Percentiles rank a stretch among this genome's conserved stretches.
These are phyloP conservation scores for Polia nebulosa DNA, from an alignment of 2,888 invertebrate genomes.

Conservation along the genomic window DNA sequence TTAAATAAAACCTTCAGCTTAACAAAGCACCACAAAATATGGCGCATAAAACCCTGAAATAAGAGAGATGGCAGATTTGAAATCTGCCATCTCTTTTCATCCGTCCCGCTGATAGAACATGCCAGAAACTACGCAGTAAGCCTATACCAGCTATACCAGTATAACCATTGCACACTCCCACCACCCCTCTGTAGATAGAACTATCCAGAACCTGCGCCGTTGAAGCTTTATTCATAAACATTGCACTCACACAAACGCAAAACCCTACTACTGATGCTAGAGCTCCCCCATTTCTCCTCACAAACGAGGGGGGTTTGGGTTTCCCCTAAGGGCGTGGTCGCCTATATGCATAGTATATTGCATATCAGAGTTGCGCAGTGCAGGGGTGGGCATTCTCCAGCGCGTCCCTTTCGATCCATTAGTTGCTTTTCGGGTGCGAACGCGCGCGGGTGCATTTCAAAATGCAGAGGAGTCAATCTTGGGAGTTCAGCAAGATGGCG, in stretches of 20 bases:
- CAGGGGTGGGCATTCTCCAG: neutral
- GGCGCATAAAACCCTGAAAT: neutral
- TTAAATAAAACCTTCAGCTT: too few relatives aligned
- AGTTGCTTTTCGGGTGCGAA: conserved; percentile 2
- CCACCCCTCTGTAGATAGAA: too few relatives aligned
- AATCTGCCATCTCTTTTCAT: neutral
- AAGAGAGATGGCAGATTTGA: neutral
- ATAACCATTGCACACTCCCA: too few relatives aligned
- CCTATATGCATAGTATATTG: conserved; percentile 25
- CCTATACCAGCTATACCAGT: too few relatives aligned
- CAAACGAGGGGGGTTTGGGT: too few relatives aligned
- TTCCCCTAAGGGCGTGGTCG: conserved; percentile 32
- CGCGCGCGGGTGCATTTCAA: conserved; percentile 18
- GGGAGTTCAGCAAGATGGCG: conserved; percentile 26
- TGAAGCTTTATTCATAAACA: too few relatives aligned
- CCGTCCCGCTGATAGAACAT: neutral
- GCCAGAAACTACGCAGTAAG: too few relatives aligned
- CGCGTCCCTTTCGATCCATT: neutral
- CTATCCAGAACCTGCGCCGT: neutral
- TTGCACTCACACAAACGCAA: neutral
- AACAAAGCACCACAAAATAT: neutral
- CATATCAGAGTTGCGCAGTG: conserved; percentile 29
- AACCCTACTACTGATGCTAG: neutral
- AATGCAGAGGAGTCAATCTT: conserved; percentile 23
- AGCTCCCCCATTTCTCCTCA: neutral